Percentiles rank a stretch among this genome's conserved stretches.
phyloP scores from a whole-genome alignment of 2,113 vertebrate genomes.

The Hippocampus guttulatus region DNA sequence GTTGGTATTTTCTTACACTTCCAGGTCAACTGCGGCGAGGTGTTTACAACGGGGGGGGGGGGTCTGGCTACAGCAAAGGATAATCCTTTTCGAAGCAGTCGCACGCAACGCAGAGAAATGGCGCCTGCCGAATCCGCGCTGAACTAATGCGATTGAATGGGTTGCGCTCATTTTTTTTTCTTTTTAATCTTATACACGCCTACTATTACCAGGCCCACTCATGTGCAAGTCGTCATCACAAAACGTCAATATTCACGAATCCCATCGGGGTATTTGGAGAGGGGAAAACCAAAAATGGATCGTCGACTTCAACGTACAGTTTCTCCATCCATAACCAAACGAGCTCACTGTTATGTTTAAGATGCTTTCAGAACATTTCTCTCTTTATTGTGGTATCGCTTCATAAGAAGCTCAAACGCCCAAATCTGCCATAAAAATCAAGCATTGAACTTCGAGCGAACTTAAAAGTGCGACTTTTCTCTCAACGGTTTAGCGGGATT shows the following conservation, averaged over 20 bases:
- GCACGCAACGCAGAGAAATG: slow-evolving; percentile 13
- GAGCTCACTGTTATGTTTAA: too few relatives aligned
- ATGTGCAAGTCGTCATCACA: background rate
- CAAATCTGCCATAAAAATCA: background rate
- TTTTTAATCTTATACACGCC: background rate
- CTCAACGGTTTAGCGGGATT: background rate
- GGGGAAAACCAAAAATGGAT: too few relatives aligned
- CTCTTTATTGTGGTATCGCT: too few relatives aligned
- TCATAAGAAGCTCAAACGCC: background rate
- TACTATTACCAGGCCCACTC: background rate
- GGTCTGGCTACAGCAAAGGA: slow-evolving; percentile 19
- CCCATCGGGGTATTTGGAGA: too few relatives aligned
- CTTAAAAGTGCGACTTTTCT: background rate
- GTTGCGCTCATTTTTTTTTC: background rate
- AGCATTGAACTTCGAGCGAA: too few relatives aligned
- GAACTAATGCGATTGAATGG: too few relatives aligned
- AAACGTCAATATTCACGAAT: background rate
- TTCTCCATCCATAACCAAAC: too few relatives aligned
- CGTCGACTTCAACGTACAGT: too few relatives aligned
- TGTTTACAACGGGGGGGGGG: background rate
- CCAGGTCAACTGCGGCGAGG: slow-evolving; percentile 22
- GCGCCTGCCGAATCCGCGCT: background rate
- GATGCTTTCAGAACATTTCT: too few relatives aligned
- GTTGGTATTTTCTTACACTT: slow-evolving; percentile 48
- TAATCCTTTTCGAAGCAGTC: slow-evolving; percentile 23